phyloP scores from a whole-genome alignment of 2,888 invertebrate genomes.

The Tetropium fuscum region DNA sequence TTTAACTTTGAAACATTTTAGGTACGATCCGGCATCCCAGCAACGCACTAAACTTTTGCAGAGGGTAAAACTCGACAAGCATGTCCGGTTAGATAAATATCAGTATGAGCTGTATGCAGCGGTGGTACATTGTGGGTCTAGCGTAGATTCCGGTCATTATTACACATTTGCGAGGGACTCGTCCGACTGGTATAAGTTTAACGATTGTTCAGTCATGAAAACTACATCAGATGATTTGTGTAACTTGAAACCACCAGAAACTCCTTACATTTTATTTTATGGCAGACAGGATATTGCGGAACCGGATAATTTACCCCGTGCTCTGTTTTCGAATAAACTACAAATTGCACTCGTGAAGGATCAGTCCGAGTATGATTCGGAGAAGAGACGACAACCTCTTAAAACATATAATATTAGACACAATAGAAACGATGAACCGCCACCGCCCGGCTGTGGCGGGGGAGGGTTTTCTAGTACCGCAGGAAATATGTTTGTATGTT shows the following conservation, averaged over 20 bases:
- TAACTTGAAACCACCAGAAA: conserved; percentile 76
- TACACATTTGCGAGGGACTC: conserved; percentile 83
- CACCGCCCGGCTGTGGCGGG: conserved; percentile 69
- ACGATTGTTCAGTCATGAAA: conserved; percentile 79
- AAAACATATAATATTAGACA: conserved; percentile 53
- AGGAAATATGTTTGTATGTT: conserved; percentile 63
- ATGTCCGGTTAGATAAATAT: conserved; percentile 70
- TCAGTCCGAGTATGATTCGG: conserved; percentile 55
- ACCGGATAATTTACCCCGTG: conserved; percentile 54
- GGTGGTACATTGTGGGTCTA: conserved; percentile 86
- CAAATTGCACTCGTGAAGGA: conserved; percentile 58
- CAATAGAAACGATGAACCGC: conserved; percentile 68
- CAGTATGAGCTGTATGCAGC: conserved; percentile 83
- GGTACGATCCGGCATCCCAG: conserved; percentile 77
- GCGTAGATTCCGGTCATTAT: conserved; percentile 87
- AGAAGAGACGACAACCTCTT: conserved; percentile 51
- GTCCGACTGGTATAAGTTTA: conserved; percentile 82
- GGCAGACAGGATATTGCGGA: conserved; percentile 62
- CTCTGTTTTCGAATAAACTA: conserved; percentile 53
- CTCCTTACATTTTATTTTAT: conserved; percentile 88
- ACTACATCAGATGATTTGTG: conserved; percentile 74
- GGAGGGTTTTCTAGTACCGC: conserved; percentile 59
- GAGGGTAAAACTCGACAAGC: conserved; percentile 66
- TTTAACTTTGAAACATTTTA: conserved; percentile 46
- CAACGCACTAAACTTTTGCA: conserved; percentile 85